phyloP scores from a whole-genome alignment of 92 coral and sea anemone species.

The Desmophyllum pertusum region DNA sequence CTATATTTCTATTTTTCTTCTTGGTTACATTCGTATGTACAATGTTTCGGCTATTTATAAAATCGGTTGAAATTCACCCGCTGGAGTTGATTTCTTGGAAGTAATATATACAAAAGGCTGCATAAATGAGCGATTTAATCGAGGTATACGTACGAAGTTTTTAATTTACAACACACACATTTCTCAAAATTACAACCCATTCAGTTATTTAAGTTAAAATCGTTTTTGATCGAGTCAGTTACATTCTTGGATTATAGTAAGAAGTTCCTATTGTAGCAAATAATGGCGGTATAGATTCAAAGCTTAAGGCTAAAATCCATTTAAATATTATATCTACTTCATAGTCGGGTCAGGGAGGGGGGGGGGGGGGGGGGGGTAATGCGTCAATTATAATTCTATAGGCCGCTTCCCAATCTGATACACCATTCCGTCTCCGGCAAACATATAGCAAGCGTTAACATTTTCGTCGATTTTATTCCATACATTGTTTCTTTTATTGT shows the following conservation, averaged over 20 bases:
- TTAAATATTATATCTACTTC: too few species aligned
- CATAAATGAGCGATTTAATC: neutral
- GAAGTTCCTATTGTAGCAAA: neutral
- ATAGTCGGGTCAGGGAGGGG: too few species aligned
- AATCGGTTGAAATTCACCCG: neutral
- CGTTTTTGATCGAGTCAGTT: neutral
- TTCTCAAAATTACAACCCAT: neutral
- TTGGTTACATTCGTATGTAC: neutral
- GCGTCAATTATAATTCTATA: too few species aligned
- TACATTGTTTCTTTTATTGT: too few species aligned
- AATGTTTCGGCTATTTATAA: neutral
- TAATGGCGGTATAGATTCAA: neutral
- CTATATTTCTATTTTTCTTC: neutral
- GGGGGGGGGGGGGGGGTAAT: too few species aligned
- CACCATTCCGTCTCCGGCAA: too few species aligned
- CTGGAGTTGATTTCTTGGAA: neutral
- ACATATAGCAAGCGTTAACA: too few species aligned
- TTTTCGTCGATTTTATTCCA: too few species aligned
- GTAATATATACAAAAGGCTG: neutral
- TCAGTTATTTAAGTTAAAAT: neutral
- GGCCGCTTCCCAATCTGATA: too few species aligned
- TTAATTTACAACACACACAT: slow-evolving; percentile 1
- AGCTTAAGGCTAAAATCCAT: neutral
- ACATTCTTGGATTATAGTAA: neutral
- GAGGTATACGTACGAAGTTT: neutral